phyloP scores from a whole-genome alignment of 2,797 vertebrate genomes.

The Manis pentadactyla region DNA sequence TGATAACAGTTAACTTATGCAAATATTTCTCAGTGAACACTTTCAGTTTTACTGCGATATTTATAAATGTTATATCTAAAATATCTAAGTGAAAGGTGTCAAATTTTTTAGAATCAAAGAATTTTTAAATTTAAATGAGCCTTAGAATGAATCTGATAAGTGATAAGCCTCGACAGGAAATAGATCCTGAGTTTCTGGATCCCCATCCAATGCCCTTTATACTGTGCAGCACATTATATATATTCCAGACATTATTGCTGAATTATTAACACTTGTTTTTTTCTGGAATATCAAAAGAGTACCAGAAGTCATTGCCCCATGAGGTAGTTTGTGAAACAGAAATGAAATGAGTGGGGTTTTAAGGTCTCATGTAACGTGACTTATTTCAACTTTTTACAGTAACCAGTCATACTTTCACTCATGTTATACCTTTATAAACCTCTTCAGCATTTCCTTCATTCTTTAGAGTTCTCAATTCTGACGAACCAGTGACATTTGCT shows the following conservation, averaged over 20 bases:
- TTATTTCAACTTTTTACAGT: background rate
- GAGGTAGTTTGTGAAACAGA: slow-evolving; percentile 4
- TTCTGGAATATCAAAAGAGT: slow-evolving; percentile 8
- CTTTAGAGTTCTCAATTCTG: background rate
- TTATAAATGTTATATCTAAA: background rate
- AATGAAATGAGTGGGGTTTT: background rate
- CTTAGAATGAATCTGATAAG: background rate
- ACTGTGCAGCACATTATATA: too few species aligned
- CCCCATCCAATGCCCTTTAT: background rate
- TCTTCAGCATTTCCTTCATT: background rate
- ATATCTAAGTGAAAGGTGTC: background rate
- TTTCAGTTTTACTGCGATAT: background rate
- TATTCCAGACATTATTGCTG: background rate
- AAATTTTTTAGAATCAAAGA: background rate
- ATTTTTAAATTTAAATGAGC: background rate
- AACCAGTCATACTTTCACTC: background rate
- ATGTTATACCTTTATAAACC: background rate
- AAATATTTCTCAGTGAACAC: background rate
- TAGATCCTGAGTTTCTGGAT: background rate
- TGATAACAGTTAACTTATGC: background rate
- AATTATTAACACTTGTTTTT: background rate
- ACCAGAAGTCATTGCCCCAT: background rate
- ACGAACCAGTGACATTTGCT: background rate
- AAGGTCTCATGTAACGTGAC: background rate
- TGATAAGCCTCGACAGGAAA: background rate